Percentiles rank a stretch among this genome's conserved stretches.
Evolutionary conservation across 2,888 invertebrate species (phyloP).

Genomic region (Phortica okadai): DNA sequence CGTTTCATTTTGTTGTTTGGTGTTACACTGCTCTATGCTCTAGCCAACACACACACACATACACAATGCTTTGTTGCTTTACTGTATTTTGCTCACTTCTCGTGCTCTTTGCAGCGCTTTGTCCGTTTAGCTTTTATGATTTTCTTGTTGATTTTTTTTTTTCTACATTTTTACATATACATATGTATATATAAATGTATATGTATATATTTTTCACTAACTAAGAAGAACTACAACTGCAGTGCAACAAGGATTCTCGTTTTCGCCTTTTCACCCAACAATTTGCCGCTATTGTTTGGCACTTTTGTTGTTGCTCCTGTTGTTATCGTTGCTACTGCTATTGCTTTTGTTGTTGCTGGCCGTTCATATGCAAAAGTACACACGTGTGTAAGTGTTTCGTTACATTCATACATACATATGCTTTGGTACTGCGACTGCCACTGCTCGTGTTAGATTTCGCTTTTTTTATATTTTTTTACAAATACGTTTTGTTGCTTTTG

Average conservation of each 20-base stretch:
- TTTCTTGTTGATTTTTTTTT: slow-evolving; percentile 25
- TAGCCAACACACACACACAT: too few relatives aligned
- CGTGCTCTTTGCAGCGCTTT: not conserved
- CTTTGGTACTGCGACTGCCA: not conserved
- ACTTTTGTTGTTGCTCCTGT: slow-evolving; percentile 6
- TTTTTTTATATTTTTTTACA: not conserved
- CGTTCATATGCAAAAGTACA: slow-evolving; percentile 14
- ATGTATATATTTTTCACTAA: not conserved
- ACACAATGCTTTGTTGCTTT: not conserved
- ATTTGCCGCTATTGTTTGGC: slow-evolving; percentile 21
- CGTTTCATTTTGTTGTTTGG: not conserved
- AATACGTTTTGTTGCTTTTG: not conserved
- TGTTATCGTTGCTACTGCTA: not conserved
- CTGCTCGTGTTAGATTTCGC: not conserved
- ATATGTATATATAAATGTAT: too few relatives aligned
- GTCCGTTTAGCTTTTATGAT: not conserved
- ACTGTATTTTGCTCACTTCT: not conserved
- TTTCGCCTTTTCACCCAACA: slow-evolving; percentile 1
- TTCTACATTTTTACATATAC: not conserved
- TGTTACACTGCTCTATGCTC: not conserved
- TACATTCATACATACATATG: not conserved
- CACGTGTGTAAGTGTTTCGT: not conserved
- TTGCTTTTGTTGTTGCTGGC: not conserved
- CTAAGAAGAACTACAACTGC: slow-evolving; percentile 19
- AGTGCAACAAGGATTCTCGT: slow-evolving; percentile 12